Evolutionary conservation across 2,113 vertebrate genomes (phyloP).

Genomic region (Nothoprocta perdicaria): DNA sequence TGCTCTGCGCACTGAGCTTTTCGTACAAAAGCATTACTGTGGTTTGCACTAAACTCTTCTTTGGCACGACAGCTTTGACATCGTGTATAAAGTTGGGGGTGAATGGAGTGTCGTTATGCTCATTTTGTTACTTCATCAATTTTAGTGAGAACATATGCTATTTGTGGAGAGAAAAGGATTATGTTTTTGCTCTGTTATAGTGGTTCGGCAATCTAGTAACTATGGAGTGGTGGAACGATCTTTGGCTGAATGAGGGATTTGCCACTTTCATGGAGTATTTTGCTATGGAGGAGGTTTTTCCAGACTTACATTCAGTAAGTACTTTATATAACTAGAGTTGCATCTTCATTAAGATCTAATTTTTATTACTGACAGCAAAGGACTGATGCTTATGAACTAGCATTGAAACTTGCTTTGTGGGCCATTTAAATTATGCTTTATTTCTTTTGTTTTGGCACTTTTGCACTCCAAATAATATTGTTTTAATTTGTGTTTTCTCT

Average conservation of each 20-base stretch:
- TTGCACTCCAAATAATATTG: neutral
- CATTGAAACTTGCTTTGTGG: neutral
- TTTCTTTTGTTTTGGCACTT: neutral
- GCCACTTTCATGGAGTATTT: conserved; percentile 95
- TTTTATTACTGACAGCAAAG: neutral
- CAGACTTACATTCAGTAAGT: conserved; percentile 87
- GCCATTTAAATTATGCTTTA: rapidly evolving
- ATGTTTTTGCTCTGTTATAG: conserved; percentile 55
- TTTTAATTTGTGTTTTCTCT: neutral
- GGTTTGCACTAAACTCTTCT: neutral
- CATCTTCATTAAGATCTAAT: neutral
- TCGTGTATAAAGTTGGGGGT: neutral
- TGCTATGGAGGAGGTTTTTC: conserved; percentile 82
- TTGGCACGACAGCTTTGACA: neutral
- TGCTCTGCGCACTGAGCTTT: neutral
- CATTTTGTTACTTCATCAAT: neutral
- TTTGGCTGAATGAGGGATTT: conserved; percentile 98
- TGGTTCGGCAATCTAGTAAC: conserved; percentile 99
- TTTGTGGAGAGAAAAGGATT: neutral
- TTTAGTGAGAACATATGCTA: neutral
- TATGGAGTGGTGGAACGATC: conserved; percentile 97
- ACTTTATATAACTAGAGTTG: neutral
- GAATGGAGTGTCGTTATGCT: neutral
- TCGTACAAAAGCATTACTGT: neutral
- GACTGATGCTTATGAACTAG: neutral